Conservation (phyloP, 2,888 invertebrate genomes). For the Papilio protenor region DNA sequence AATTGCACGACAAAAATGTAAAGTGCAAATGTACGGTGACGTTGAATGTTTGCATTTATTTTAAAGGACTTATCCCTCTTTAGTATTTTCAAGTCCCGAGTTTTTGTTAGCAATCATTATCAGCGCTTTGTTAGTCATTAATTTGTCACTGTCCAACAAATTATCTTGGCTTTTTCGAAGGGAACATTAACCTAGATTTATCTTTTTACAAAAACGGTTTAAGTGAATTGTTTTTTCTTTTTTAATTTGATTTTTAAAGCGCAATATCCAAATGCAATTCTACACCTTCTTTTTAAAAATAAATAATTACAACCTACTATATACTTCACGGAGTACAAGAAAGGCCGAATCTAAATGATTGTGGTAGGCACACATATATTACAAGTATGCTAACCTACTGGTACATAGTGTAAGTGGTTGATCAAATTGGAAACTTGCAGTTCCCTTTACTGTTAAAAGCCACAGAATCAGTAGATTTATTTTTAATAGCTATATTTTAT, state of each 20-base stretch:
- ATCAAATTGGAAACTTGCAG: neutral
- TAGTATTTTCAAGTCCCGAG: conserved; percentile 54
- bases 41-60: conserved; percentile 64
- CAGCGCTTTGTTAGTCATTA: conserved; percentile 78
- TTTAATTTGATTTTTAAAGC: neutral
- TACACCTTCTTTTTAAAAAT: no score
- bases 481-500: neutral
- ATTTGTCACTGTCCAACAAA: conserved; percentile 77
- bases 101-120: conserved; percentile 75
- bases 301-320: neutral
- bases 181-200: conserved; percentile 41
- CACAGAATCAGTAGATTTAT: neutral
- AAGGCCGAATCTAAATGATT: neutral
- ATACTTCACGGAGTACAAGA: neutral
- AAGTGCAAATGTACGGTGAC: neutral
- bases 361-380: neutral
- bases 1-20: no score
- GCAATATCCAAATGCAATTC: no score
- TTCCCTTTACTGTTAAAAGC: neutral
- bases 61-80: conserved; percentile 50
- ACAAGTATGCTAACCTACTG: no score
- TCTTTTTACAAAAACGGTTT: conserved; percentile 16
- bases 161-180: conserved; percentile 63
- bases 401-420: no score
- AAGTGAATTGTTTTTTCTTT: neutral